Base-by-base conservation (phyloP, 2,113 vertebrate genomes). In the Maccullochella peelii region DNA sequence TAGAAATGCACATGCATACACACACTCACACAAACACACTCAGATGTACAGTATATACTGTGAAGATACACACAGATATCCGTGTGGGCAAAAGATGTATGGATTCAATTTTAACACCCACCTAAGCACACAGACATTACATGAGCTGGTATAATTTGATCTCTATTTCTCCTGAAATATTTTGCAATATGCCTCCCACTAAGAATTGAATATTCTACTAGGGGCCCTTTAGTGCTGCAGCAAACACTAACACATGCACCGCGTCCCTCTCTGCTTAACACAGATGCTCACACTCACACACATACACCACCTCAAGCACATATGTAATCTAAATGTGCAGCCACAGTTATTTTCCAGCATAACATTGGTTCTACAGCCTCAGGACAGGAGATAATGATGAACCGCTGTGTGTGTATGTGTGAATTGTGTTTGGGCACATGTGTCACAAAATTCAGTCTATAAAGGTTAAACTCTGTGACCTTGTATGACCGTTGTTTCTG, bases 351-450 rank as follows among this genome's bases (percentile, higher is more conserved):
- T 84, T 83, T 77, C 84, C 88, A 82, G 54, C 66, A 50, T 84
- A 49, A 72, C 79, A 47, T 25, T 80, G 65, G 42, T 81, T 83
- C 59, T 77, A 12, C 75, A 84, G 80, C 89, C 83, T 67, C 42
- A 55, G 79, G 86, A 81, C 30, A 59, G 71, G 62, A 68, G 68
- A 77, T 86, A 86, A 83, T 83, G 87, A 90, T 88, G 55, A 80
- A 75, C 69, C 10, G 8, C 1, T 16, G 42, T 50, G 33, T 62
- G 23, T 73, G 25, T 72, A 36, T 74, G 70, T 69, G 73, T 73
- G 58, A 47, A 62, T 62, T 58, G 65, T 82, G 62, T 65, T 58
- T 61, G 18, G 5, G 0, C 25, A 27, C 38, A 38, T 63, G 49
- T 73, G 71, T 59, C 15, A 61, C 15, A 57, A 7, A 47, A 27